Base-by-base conservation (phyloP, 2,888 invertebrate species). In the Andrena hattorfiana region DNA sequence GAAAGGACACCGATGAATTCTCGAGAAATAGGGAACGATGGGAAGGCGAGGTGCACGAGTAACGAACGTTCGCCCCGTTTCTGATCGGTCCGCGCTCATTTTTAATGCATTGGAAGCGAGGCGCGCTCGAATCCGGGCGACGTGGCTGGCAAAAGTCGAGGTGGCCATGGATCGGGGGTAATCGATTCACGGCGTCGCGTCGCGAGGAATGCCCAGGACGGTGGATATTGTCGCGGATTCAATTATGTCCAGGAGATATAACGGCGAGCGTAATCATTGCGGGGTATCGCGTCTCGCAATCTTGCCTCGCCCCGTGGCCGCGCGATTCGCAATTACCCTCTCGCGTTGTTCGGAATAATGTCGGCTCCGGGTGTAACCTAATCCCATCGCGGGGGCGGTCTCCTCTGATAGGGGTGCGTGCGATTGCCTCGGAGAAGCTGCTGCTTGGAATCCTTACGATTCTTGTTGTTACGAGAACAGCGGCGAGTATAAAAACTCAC, bases 261-360 rank as follows among this genome's bases (percentile, higher is more conserved):
- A 85, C 83, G 66, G 71, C 63, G 74, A 71, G 68, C 64, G 81
- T 87, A 86, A 87, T 86, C 73, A 87, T 78, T 59, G 69, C 69
- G 54, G 16, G 76, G 68, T 85, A 85, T 87, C 85, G 79, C 71
- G 68, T n/a, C 69, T 70, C 54, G 75, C 82, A 71, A 82, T 82
- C 82, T 75, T 78, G 67, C 79, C 71, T 32, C 35, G 16, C 56
- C 13, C 26, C 73, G 74, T 60, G 63, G 71, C 66, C 62, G 54
- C 63, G 62, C 76, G 85, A 64, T 79, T 87, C 87, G 71, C 77
- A 79, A 86, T 87, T 85, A 85, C 56, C 78, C 64, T 74, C 74
- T 35, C 66, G 54, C 64, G 70, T 63, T 77, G 54, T 63, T 77
- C 42, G 48, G 49, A 77, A 79, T 60, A 77, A 77, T 49, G 75